Conservation (phyloP, 2,113 vertebrate species). For the Cyanoramphus novaezelandiae region DNA sequence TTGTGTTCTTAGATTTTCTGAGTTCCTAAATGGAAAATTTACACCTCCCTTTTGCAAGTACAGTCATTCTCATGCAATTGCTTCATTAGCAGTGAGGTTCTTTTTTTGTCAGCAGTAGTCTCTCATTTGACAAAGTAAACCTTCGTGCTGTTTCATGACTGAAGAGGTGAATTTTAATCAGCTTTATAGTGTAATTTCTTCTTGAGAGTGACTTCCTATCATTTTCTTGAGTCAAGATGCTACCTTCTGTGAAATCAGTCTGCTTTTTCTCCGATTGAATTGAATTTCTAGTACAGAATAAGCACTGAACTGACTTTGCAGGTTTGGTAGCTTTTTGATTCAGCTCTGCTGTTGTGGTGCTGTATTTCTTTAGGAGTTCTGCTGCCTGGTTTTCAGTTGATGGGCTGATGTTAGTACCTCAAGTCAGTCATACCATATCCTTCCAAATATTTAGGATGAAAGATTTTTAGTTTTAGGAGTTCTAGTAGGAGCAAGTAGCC, state of each 20-base stretch:
- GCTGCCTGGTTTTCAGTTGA: neutral
- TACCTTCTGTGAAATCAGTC: neutral
- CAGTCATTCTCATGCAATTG: neutral
- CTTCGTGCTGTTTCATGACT: neutral
- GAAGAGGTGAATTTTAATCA: neutral
- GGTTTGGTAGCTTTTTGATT: neutral
- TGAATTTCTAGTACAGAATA: neutral
- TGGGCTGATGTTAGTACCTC: neutral
- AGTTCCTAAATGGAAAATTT: neutral
- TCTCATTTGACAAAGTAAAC: neutral
- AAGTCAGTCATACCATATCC: neutral
- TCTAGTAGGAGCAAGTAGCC: neutral
- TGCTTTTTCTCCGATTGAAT: neutral
- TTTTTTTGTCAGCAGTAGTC: neutral
- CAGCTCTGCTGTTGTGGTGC: neutral
- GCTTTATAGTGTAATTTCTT: neutral
- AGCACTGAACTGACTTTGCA: neutral
- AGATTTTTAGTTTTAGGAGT: neutral
- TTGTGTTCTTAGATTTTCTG: neutral
- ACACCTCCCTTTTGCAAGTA: neutral
- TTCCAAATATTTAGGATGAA: neutral
- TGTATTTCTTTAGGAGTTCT: neutral
- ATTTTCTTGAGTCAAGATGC: neutral
- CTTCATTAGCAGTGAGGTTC: neutral
- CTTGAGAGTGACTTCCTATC: neutral